Conservation (phyloP, 2,888 invertebrate species). For the Mesochorus sp. region DNA sequence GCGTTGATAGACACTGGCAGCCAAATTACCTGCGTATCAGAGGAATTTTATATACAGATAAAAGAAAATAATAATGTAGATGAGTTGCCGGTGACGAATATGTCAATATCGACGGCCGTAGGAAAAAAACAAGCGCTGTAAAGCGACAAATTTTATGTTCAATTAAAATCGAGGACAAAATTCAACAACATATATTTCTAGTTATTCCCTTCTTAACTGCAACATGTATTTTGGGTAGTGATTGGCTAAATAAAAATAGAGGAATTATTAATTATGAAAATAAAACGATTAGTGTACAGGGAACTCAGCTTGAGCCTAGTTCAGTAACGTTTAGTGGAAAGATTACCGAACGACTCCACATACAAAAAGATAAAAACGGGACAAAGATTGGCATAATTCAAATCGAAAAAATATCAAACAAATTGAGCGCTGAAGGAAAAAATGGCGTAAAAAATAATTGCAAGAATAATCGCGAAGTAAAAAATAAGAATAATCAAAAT, state of each 20-base stretch:
- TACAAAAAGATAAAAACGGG: too few species aligned
- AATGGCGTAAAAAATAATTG: too few species aligned
- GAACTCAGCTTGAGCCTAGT: too few species aligned
- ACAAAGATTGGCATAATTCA: too few species aligned
- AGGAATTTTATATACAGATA: slow-evolving; percentile 62
- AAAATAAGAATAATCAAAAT: too few species aligned
- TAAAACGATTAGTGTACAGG: slow-evolving; percentile 19
- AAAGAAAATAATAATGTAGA: slow-evolving; percentile 36
- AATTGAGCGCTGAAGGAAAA: too few species aligned
- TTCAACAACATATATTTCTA: background rate
- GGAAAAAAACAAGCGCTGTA: slow-evolving; percentile 54
- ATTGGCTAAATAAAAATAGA: background rate
- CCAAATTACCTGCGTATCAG: slow-evolving; percentile 60
- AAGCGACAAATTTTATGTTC: slow-evolving; percentile 34
- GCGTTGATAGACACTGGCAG: slow-evolving; percentile 55
- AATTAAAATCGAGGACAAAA: too few species aligned
- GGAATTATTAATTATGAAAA: slow-evolving; percentile 16
- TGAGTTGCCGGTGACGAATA: slow-evolving; percentile 44
- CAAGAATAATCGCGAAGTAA: too few species aligned
- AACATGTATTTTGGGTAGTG: background rate
- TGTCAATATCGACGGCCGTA: slow-evolving; percentile 39
- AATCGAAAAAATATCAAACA: too few species aligned
- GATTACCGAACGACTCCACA: too few species aligned
- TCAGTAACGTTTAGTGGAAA: too few species aligned
- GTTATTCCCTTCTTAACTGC: slow-evolving; percentile 17